Percentiles rank a stretch among this genome's conserved stretches.
Conservation (phyloP, 2,113 vertebrate species). For the Silurus meridionalis region DNA sequence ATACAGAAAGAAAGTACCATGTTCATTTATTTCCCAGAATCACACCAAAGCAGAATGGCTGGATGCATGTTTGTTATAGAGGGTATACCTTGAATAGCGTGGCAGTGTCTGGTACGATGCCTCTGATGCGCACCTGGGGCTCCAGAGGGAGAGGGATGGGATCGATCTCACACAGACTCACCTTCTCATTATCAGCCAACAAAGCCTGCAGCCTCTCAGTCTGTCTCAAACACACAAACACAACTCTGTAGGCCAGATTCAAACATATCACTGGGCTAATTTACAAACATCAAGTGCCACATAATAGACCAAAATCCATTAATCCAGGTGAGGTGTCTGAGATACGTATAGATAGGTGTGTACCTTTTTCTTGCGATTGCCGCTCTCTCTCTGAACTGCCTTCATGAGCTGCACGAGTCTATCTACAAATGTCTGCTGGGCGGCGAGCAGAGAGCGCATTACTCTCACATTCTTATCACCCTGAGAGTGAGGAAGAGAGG, state of each 20-base stretch:
- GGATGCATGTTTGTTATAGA: not conserved
- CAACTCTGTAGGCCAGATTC: not conserved
- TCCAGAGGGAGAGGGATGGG: slow-evolving; percentile 95
- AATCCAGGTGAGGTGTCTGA: not conserved
- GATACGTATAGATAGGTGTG: not conserved
- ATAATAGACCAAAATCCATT: not conserved
- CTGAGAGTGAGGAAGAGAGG: slow-evolving; percentile 62
- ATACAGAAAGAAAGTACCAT: not conserved
- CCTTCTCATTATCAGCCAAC: slow-evolving; percentile 94
- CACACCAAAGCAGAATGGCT: not conserved
- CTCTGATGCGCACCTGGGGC: slow-evolving; percentile 91
- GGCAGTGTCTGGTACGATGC: slow-evolving; percentile 94
- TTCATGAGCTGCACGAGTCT: slow-evolving; percentile 96
- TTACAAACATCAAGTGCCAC: not conserved
- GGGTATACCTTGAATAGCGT: slow-evolving; percentile 90
- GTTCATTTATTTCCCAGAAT: not conserved
- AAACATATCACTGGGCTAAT: not conserved
- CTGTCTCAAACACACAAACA: slow-evolving; percentile 63
- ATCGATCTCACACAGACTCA: slow-evolving; percentile 93
- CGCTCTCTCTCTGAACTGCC: slow-evolving; percentile 95
- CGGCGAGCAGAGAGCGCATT: slow-evolving; percentile 92
- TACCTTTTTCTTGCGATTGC: slow-evolving; percentile 97
- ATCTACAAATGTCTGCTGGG: slow-evolving; percentile 97
- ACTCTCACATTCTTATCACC: slow-evolving; percentile 95
- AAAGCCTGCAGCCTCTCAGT: slow-evolving; percentile 92